Evolutionary conservation across 2,797 vertebrate genomes (phyloP).

Genomic region (Zenarchopterus dispar): DNA sequence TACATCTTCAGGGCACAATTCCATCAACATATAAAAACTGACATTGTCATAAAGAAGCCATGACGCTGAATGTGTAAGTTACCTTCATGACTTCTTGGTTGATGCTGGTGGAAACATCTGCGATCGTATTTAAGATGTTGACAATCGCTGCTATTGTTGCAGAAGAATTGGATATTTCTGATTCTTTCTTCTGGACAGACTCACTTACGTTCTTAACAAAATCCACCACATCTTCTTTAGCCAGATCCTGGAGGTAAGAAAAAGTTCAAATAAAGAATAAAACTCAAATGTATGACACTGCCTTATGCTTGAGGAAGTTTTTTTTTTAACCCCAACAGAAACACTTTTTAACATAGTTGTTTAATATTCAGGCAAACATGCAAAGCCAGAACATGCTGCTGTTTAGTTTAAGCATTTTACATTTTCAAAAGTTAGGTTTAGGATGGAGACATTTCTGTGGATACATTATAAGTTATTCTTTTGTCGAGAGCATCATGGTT

Average conservation of each 20-base stretch:
- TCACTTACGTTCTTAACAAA: constrained; percentile 61
- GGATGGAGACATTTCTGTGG: no score
- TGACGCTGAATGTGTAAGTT: neutral
- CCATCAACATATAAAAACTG: neutral
- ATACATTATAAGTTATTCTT: no score
- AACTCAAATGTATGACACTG: no score
- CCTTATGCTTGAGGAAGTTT: no score
- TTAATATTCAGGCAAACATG: no score
- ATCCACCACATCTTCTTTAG: constrained; percentile 3
- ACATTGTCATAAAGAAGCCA: neutral
- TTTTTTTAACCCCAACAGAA: no score
- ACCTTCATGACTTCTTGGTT: constrained; percentile 50
- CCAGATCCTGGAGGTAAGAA: constrained; percentile 54
- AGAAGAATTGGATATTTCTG: constrained; percentile 56
- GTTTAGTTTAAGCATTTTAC: no score
- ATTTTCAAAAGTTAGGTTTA: no score
- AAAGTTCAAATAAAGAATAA: neutral
- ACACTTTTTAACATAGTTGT: no score
- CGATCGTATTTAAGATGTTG: constrained; percentile 78
- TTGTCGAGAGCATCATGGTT: no score
- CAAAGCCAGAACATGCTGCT: no score
- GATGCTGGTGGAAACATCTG: constrained; percentile 42
- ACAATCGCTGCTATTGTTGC: constrained; percentile 78
- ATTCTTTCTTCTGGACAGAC: neutral
- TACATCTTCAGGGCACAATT: neutral